phyloP scores from a whole-genome alignment of 2,113 vertebrate genomes.

The Proteles cristata region DNA sequence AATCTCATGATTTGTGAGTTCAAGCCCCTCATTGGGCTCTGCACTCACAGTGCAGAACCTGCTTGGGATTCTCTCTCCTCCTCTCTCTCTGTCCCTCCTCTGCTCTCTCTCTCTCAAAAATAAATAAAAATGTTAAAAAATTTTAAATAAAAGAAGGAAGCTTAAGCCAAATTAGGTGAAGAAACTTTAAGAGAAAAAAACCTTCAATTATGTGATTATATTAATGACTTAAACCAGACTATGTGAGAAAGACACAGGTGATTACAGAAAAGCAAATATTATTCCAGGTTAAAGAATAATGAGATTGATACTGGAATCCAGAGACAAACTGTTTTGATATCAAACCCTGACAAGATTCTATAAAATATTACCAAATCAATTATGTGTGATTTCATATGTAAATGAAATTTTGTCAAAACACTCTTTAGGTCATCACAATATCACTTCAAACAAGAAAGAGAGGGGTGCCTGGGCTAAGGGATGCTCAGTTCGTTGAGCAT shows the following conservation, averaged over 20 bases:
- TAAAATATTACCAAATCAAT: not conserved
- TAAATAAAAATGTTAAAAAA: too few species aligned
- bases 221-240: not conserved
- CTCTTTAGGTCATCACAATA: not conserved
- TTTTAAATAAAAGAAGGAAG: not conserved
- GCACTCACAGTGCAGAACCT: too few species aligned
- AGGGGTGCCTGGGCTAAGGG: not conserved
- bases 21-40: too few species aligned
- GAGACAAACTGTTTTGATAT: not conserved
- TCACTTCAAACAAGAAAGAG: slow-evolving; percentile 18
- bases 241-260: not conserved
- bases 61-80: too few species aligned
- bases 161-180: not conserved
- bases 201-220: not conserved
- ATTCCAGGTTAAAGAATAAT: not conserved
- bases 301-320: slow-evolving; percentile 16
- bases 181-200: not conserved
- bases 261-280: slow-evolving; percentile 22
- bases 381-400: not conserved
- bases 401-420: slow-evolving; percentile 17
- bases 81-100: too few species aligned
- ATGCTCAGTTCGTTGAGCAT: too few species aligned
- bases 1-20: too few species aligned
- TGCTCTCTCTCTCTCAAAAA: too few species aligned
- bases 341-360: not conserved